Evolutionary conservation across 2,888 invertebrate genomes (phyloP), one percentile per base, ranked within the genome.

Genomic region (Drosophila stalkeri): DNA sequence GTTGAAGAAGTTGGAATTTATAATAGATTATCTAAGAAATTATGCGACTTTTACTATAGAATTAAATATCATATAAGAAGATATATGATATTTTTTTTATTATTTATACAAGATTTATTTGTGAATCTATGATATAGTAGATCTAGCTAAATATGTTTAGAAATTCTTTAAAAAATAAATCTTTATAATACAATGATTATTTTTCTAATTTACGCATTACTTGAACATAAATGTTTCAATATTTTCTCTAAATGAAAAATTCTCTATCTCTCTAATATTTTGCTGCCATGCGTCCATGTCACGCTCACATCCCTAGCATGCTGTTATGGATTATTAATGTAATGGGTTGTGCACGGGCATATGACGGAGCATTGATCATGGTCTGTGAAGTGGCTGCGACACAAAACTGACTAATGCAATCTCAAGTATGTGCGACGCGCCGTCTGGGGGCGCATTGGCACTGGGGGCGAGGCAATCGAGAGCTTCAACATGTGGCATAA

Each of bases 321-420:
- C 37, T 64, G 64, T 67, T 81, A 81, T 81, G 79, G 79, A 82
- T 81, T 90, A 90, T 89, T 89, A 89, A 89, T 87, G 85, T 78
- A 91, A 91, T 87, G 92, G 91, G 91, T 91, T 90, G 86, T 61
- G 64, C 82, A 72, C 84, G 86, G 83, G 78, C 80, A 80, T 74
- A 83, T 86, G 86, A 80, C 80, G 71, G 65, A 68, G 80, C 89
- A 89, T 86, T 84, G 91, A 91, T 91, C 91, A 91, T 78, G 70
- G 59, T 46, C 74, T 51, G 72, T 52, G 37, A 72, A 82, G 86
- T 85, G 79, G 60, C 66, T 51, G 72, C 71, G 76, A 76, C 72
- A 86, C 78, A 72, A 68, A 80, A 80, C 78, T 82, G 86, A 80
- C 84, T 86, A 89, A 83, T 84, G 90, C 80, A 89, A 91, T 90